phyloP scores from a whole-genome alignment of 2,888 invertebrate genomes.

The Alcis repandata region DNA sequence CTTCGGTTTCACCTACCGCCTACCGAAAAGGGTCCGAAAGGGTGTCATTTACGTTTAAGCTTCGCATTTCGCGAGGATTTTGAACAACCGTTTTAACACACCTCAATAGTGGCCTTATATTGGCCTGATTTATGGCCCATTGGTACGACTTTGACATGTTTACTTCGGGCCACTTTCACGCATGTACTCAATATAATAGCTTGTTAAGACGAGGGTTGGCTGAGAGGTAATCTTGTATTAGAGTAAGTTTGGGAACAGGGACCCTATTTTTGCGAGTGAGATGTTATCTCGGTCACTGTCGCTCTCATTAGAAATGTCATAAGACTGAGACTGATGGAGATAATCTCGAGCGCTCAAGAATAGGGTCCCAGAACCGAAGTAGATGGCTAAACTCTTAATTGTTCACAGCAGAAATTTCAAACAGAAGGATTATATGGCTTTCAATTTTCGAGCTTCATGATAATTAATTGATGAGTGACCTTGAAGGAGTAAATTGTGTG shows the following conservation, averaged over 20 bases:
- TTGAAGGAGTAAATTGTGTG: too few relatives aligned
- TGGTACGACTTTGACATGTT: conserved; percentile 28
- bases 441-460: too few relatives aligned
- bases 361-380: too few relatives aligned
- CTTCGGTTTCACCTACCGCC: conserved; percentile 17
- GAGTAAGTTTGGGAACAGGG: conserved; percentile 35
- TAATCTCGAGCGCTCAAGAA: not conserved
- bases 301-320: too few relatives aligned
- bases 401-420: too few relatives aligned
- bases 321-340: not conserved
- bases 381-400: too few relatives aligned
- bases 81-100: conserved; percentile 47
- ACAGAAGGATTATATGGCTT: too few relatives aligned
- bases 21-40: conserved; percentile 39
- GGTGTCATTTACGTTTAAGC: conserved; percentile 43
- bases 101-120: conserved; percentile 44
- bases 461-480: too few relatives aligned
- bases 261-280: too few relatives aligned
- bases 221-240: conserved; percentile 28
- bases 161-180: conserved; percentile 40
- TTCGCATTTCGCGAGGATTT: conserved; percentile 44
- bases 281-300: too few relatives aligned
- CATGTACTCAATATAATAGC: conserved; percentile 45
- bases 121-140: conserved; percentile 41
- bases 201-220: conserved; percentile 40